Percentiles rank a stretch among this genome's conserved stretches.
Conservation (phyloP, 2,888 invertebrate species). For the Eucriotettix oculatus region DNA sequence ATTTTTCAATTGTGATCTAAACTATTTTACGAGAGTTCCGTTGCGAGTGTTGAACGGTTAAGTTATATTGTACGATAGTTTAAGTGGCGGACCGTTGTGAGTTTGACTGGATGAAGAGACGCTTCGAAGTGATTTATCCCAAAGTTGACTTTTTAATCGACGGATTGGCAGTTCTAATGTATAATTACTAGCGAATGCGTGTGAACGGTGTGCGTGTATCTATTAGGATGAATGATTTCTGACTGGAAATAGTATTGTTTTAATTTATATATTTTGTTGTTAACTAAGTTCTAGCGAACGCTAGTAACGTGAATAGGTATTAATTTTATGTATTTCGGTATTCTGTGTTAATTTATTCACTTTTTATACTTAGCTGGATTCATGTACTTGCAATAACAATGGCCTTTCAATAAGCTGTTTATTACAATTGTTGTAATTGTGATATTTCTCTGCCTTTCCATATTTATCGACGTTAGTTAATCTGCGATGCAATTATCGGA, state of each 20-base stretch:
- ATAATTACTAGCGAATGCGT: background rate
- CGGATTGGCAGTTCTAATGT: background rate
- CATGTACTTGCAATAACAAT: background rate
- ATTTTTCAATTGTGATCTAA: background rate
- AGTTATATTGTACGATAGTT: background rate
- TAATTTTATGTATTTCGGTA: background rate
- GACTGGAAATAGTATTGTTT: background rate
- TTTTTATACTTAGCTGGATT: background rate
- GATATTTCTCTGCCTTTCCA: background rate
- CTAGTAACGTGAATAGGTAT: background rate
- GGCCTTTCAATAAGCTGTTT: background rate
- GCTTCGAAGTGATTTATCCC: background rate
- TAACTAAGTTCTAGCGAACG: background rate
- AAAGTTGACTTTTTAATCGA: background rate
- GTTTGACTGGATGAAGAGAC: background rate
- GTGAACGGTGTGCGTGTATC: background rate
- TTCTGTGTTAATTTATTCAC: background rate
- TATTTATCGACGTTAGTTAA: background rate
- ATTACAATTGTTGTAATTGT: background rate
- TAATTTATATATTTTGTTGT: background rate
- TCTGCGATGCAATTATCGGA: background rate
- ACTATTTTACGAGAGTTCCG: background rate
- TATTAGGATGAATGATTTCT: background rate
- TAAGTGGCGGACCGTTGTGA: background rate
- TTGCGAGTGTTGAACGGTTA: background rate